Evolutionary conservation across 2,888 invertebrate species (phyloP).

Genomic region (Elmis aenea): DNA sequence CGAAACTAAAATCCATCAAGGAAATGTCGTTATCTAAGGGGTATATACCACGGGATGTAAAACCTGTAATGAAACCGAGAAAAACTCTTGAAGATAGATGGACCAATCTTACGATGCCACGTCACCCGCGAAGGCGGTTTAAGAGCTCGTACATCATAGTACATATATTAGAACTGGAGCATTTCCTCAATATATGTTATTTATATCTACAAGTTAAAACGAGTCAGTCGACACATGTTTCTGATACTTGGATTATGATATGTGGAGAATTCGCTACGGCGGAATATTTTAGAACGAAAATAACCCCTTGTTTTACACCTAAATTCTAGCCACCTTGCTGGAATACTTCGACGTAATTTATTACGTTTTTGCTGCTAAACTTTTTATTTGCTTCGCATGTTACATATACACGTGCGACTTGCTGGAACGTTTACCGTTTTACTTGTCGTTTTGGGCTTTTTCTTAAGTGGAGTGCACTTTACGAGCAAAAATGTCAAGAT

Average conservation of each 20-base stretch:
- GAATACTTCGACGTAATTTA: slow-evolving; percentile 13
- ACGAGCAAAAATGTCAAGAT: too few relatives aligned
- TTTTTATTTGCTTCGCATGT: slow-evolving; percentile 8
- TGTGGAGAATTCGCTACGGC: slow-evolving; percentile 18
- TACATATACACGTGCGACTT: too few relatives aligned
- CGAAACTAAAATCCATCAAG: slow-evolving; percentile 32
- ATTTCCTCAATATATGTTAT: slow-evolving; percentile 33
- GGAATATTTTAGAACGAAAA: slow-evolving; percentile 15
- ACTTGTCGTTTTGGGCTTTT: too few relatives aligned
- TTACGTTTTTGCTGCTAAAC: slow-evolving; percentile 9
- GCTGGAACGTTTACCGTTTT: too few relatives aligned
- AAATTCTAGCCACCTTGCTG: slow-evolving; percentile 6
- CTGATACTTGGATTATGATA: slow-evolving; percentile 25
- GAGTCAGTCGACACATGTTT: slow-evolving; percentile 30
- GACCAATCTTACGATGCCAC: slow-evolving; percentile 31
- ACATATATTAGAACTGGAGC: slow-evolving; percentile 27
- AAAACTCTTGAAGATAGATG: slow-evolving; percentile 36
- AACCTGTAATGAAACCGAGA: slow-evolving; percentile 33
- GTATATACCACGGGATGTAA: slow-evolving; percentile 26
- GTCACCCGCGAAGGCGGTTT: slow-evolving; percentile 23
- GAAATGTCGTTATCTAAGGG: slow-evolving; percentile 24
- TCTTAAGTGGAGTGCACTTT: too few relatives aligned
- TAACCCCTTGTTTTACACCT: slow-evolving; percentile 3
- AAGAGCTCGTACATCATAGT: slow-evolving; percentile 29
- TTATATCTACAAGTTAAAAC: slow-evolving; percentile 31